Percentiles rank a stretch among this genome's conserved stretches.
Conservation (phyloP, 2,888 invertebrate genomes). For the Acleris laterana region DNA sequence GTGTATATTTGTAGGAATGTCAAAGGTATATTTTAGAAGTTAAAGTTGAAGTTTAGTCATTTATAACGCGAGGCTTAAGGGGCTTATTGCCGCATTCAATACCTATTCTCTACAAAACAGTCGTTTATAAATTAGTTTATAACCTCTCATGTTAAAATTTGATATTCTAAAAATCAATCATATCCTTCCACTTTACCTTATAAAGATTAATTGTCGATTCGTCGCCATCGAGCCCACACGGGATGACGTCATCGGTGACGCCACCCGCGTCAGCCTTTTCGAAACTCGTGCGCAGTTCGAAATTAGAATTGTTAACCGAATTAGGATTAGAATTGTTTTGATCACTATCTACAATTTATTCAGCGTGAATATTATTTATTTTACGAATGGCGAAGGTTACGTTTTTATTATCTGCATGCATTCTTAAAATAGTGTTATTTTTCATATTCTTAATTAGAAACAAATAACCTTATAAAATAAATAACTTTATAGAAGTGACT, state of each 20-base stretch:
- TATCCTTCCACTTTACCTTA: neutral
- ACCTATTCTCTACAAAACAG: too few species aligned
- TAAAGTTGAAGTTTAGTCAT: too few species aligned
- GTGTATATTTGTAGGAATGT: too few species aligned
- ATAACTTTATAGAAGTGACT: too few species aligned
- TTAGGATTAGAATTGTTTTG: slow-evolving; percentile 11
- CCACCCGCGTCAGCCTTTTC: slow-evolving; percentile 18
- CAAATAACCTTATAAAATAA: too few species aligned
- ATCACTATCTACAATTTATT: slow-evolving; percentile 24
- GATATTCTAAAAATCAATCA: neutral
- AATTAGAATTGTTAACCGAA: slow-evolving; percentile 24
- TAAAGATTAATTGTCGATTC: slow-evolving; percentile 13
- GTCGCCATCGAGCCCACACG: slow-evolving; percentile 19
- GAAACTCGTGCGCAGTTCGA: slow-evolving; percentile 11
- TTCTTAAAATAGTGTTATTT: neutral
- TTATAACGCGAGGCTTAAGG: too few species aligned
- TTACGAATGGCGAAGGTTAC: slow-evolving; percentile 3
- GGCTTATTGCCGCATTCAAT: too few species aligned
- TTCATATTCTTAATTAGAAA: neutral
- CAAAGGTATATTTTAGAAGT: too few species aligned
- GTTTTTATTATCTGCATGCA: neutral
- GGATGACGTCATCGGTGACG: slow-evolving; percentile 24
- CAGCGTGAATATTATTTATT: slow-evolving; percentile 12
- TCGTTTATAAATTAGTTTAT: too few species aligned
- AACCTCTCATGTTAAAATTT: too few species aligned